phyloP scores from a whole-genome alignment of 2,888 invertebrate species.

The Noctua fimbriata region DNA sequence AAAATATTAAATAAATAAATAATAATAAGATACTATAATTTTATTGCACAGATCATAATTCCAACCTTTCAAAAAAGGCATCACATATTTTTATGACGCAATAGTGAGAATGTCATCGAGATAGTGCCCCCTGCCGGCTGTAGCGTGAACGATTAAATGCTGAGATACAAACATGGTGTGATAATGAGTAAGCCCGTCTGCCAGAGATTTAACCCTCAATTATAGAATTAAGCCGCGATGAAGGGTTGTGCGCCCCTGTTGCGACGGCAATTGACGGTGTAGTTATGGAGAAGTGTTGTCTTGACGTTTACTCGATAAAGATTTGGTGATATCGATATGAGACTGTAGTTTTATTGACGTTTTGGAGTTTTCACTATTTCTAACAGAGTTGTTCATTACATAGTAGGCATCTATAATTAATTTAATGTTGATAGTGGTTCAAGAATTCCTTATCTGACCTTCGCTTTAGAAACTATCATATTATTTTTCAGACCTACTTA shows the following conservation, averaged over 20 bases:
- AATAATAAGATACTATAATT: background rate
- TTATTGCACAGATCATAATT: background rate
- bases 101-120: constrained; percentile 78
- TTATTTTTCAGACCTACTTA: background rate
- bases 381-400: background rate
- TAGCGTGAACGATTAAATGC: constrained; percentile 69
- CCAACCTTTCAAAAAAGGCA: background rate
- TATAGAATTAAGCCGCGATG: constrained; percentile 88
- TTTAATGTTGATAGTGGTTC: background rate
- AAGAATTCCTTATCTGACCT: too few relatives aligned
- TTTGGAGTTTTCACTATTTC: background rate
- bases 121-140: constrained; percentile 71
- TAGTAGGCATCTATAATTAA: background rate
- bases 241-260: constrained; percentile 85
- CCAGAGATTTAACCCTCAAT: constrained; percentile 89
- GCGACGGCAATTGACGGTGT: constrained; percentile 75
- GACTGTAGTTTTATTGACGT: background rate
- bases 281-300: constrained; percentile 59
- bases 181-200: constrained; percentile 86
- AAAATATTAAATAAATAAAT: background rate
- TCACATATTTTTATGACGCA: constrained; percentile 63
- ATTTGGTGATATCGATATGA: constrained; percentile 7
- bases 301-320: constrained; percentile 12
- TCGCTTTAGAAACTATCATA: background rate
- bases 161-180: constrained; percentile 80